Conservation (phyloP, 2,113 vertebrate genomes). For the Hippopotamus amphibius region DNA sequence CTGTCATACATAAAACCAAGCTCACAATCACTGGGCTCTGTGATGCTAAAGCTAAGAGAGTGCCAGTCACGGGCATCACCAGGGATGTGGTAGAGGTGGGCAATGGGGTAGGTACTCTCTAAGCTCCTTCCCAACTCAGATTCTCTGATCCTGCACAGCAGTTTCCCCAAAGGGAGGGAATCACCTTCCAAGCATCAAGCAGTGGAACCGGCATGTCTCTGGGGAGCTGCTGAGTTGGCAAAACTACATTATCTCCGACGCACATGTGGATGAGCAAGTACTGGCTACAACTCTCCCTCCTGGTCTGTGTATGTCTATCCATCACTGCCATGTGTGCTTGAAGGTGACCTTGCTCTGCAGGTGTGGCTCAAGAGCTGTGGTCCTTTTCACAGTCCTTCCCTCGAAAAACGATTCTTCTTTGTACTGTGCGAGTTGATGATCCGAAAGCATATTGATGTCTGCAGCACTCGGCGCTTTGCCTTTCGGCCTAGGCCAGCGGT, state of each 20-base stretch:
- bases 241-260: not conserved
- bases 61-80: not conserved
- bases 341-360: constrained; percentile 42
- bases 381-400: not conserved
- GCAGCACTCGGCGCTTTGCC: not conserved
- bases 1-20: not conserved
- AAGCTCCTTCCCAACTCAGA: not conserved
- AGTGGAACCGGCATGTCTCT: not conserved
- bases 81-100: not conserved
- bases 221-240: not conserved
- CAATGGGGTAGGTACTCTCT: not conserved
- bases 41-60: not conserved
- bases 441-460: not conserved
- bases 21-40: not conserved
- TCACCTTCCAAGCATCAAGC: not conserved
- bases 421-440: not conserved
- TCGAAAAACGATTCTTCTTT: not conserved
- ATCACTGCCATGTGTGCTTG: not conserved
- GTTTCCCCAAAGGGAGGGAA: not conserved
- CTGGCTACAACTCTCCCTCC: not conserved
- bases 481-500: not conserved
- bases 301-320: not conserved
- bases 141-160: not conserved
- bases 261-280: not conserved
- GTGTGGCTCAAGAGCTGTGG: not conserved